A percentile compares a stretch with the other conserved stretches of the same genome.
These are phyloP conservation scores for Valencia hispanica DNA, from an alignment of 2,797 vertebrate genomes.

Conservation along the genomic window DNA sequence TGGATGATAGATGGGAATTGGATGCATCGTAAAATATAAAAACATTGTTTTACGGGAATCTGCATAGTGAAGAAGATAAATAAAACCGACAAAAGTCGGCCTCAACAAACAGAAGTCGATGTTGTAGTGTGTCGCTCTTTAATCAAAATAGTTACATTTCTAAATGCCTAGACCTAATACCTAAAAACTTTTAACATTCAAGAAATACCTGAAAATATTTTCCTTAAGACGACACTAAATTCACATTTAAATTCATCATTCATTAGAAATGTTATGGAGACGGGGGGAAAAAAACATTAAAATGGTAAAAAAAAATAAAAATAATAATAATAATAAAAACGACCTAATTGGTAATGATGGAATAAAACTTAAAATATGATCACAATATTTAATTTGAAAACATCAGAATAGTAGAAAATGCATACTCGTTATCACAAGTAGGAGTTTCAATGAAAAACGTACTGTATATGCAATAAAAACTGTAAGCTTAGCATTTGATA, in stretches of 20 bases:
- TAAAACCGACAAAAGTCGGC: background rate
- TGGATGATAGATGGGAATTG: background rate
- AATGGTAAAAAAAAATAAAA: background rate
- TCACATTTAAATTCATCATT: no score
- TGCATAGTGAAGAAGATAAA: background rate
- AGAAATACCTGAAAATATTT: no score
- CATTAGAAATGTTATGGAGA: no score
- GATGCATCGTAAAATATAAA: background rate
- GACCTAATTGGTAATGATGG: background rate
- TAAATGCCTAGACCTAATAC: no score
- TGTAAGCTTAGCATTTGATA: no score
- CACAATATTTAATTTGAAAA: background rate
- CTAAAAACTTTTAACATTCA: no score
- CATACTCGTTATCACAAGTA: background rate
- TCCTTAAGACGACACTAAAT: no score
- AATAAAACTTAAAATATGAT: background rate
- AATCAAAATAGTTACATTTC: background rate
- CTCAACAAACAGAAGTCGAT: no score
- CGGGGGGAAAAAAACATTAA: background rate
- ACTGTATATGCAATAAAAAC: no score
- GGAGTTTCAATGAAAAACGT: no score
- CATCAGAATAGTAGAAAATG: background rate
- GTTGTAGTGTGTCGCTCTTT: background rate
- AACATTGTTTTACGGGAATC: no score
- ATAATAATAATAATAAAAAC: no score